Base-by-base conservation (phyloP, 2,113 vertebrate genomes). In the Colistium nudipinnis region DNA sequence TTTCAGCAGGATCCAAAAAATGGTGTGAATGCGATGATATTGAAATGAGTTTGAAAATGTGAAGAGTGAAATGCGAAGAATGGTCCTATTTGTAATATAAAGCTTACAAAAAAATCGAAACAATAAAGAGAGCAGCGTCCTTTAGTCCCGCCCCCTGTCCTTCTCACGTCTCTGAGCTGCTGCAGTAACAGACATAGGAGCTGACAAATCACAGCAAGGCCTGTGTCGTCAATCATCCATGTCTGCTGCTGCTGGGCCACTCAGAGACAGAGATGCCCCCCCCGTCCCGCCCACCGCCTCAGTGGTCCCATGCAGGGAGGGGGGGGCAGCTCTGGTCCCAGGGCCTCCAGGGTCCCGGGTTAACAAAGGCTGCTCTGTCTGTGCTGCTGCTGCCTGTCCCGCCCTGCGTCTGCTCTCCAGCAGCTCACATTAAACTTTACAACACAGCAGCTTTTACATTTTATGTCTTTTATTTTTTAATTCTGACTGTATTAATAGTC, bases 351-450 rank as follows among this genome's bases (percentile, higher is more conserved):
- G 88, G 60, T 86, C 83, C 76, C 52, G 43, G 7, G 25, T 84
- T 85, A 88, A 93, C 92, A 93, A 93, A 91, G 92, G 72, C 80
- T 3, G 48, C 90, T 91, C 89, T 93, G 91, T 93, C 80, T 30
- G 20, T 72, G 78, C 48, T 56, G 53, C 67, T 70, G 65, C 80
- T 44, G 66, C 59, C 27, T 22, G 43, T 62, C 35, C 35, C 8
- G 13, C 10, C 41, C 36, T 13, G 12, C 41, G 41, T 1, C 41
- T n/a, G n/a, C 41, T 19, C 10, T 4, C 77, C 69, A 60, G 71
- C 64, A 76, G 72, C 77, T 62, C 70, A 16, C n/a, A n/a, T n/a
- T n/a, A n/a, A n/a, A n/a, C n/a, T n/a, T n/a, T n/a, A n/a, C n/a
- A n/a, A n/a, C n/a, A n/a, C n/a, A n/a, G n/a, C n/a, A n/a, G n/a